Evolutionary conservation across 2,888 invertebrate genomes (phyloP).

Genomic region (Nemoura dubitans): DNA sequence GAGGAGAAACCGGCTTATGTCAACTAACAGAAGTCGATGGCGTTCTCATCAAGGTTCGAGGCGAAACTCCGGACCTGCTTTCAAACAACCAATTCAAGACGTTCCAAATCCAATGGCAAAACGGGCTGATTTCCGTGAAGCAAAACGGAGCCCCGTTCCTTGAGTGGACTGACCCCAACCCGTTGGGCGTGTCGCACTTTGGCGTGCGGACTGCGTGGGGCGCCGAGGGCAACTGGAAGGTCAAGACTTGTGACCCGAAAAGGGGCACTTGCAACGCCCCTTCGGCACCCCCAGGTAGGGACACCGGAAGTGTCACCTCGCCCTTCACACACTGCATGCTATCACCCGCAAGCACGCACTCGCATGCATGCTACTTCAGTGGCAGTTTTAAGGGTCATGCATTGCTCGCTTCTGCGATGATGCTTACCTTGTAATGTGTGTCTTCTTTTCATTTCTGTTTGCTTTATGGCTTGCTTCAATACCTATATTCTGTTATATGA

Average conservation of each 20-base stretch:
- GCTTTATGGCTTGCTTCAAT: neutral
- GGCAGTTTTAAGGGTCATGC: too few species aligned
- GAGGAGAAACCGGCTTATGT: neutral
- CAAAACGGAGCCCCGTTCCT: constrained; percentile 64
- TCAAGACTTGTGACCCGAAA: constrained; percentile 57
- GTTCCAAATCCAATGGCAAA: constrained; percentile 68
- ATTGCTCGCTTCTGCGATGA: neutral
- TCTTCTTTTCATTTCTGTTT: neutral
- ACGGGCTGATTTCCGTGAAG: constrained; percentile 64
- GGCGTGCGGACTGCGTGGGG: constrained; percentile 74
- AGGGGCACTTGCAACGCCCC: constrained; percentile 42
- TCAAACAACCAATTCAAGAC: constrained; percentile 66
- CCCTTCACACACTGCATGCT: constrained; percentile 22
- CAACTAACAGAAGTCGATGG: neutral
- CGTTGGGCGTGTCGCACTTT: constrained; percentile 69
- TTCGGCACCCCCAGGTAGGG: constrained; percentile 35
- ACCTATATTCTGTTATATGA: neutral
- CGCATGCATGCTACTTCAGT: neutral
- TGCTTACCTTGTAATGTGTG: neutral
- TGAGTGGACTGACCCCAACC: constrained; percentile 69
- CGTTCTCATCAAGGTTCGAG: constrained; percentile 61
- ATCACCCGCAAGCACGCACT: neutral
- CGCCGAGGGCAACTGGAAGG: constrained; percentile 71
- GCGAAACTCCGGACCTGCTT: constrained; percentile 68
- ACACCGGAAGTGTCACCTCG: neutral